A percentile compares a stretch with the other conserved stretches of the same genome.
phyloP scores from a whole-genome alignment of 2,113 vertebrate genomes.

The Seriola rivoliana region DNA sequence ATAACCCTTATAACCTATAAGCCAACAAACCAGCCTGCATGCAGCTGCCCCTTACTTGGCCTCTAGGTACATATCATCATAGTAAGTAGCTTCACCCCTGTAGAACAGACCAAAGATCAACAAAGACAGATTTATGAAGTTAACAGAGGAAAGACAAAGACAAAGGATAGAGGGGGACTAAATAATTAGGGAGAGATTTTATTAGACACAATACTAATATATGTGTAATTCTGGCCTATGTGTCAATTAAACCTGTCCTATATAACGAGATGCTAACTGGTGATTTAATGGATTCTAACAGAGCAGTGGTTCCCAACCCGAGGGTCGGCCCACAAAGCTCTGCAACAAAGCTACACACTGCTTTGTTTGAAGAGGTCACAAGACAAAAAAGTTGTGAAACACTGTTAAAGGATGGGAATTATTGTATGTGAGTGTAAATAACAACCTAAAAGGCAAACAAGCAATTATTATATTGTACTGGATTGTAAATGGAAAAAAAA shows the following conservation, averaged over 20 bases:
- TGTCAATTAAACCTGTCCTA: background rate
- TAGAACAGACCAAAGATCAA: constrained; percentile 59
- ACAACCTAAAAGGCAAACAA: background rate
- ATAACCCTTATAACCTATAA: constrained; percentile 15
- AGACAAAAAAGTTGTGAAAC: background rate
- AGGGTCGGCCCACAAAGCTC: background rate
- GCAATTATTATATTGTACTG: background rate
- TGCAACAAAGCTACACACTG: background rate
- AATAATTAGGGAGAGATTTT: background rate
- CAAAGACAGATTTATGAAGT: constrained; percentile 4
- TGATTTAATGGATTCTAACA: constrained; percentile 2
- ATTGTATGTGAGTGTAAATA: background rate
- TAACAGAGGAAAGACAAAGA: constrained; percentile 58
- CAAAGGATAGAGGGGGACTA: constrained; percentile 27
- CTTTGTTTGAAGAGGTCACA: background rate
- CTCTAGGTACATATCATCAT: constrained; percentile 80
- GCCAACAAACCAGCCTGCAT: constrained; percentile 48
- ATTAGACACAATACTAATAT: background rate
- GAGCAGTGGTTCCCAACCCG: background rate
- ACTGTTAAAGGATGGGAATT: background rate
- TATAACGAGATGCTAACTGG: background rate
- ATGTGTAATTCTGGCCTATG: background rate
- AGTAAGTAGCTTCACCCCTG: constrained; percentile 80
- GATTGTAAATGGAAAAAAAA: constrained; percentile 46
- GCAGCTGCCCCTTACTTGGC: constrained; percentile 84